Base-by-base conservation (phyloP, 1,140 invertebrate species). In the Proctacanthus coquilletti region DNA sequence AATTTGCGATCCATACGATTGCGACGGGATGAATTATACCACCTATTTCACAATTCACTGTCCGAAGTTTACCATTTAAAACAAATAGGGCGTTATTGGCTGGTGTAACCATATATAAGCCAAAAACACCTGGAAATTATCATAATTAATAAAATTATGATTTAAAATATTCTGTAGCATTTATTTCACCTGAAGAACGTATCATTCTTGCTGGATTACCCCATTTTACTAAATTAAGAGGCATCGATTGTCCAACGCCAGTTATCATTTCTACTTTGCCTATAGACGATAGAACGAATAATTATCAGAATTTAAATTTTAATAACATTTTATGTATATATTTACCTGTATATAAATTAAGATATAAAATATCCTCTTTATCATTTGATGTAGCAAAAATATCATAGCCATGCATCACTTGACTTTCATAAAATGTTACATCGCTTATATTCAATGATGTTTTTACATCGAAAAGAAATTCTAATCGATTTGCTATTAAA, bases 201-300 rank as follows among this genome's bases (percentile, higher is more conserved):
- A 85, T 78, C 18, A 75, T 71, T 46, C 80, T 65, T 47, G 74
- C 74, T 8, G 74, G 68, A 46, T 74, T 74, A 30, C 68, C 70
- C 76, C 79, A 83, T 49, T 74, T 69, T 35, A 74, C 65, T 41
- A 71, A 47, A 30, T 57, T 59, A 4, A 65, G 51, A 6, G 67
- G 59, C 13, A 34, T 35, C 6, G 30, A 15, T 11, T 77, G 71
- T 3, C 77, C 77, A 4, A 80, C 77, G 18, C 77, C 77, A 3
- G 76, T 79, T 41, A 85, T 77, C 63, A 82, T 77, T 53, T 84
- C 80, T 6, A 85, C 79, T 70, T 83, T 81, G 6, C 80, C 80
- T 48, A 77, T 77, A 11, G 72, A 64, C 19, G 84, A 25, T n/a
- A 25, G 23, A 25, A 8, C 6, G 6, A 8, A 8, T 25, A 8